These are phyloP conservation scores for Echeneis naucrates DNA, from an alignment of 2,797 vertebrate species.

Conservation along the genomic window DNA sequence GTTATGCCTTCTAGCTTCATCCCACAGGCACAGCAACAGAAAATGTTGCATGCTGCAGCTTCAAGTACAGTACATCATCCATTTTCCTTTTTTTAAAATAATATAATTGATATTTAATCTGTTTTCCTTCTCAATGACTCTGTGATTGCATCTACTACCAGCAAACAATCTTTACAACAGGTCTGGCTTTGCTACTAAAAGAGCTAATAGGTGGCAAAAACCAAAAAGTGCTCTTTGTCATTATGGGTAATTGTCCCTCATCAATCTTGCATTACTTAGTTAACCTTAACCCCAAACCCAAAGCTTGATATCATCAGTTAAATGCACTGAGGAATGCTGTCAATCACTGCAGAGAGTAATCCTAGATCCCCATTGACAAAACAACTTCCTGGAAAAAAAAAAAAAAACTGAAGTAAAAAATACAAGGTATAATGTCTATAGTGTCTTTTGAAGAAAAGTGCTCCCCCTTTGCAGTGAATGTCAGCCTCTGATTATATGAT, in stretches of 20 bases:
- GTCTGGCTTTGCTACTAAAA: conserved; percentile 34
- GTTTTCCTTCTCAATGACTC: not conserved
- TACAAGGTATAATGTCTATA: not conserved
- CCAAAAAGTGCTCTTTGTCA: conserved; percentile 48
- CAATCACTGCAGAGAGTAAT: conserved; percentile 30
- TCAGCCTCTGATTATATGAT: conserved; percentile 18
- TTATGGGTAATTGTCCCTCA: conserved; percentile 68
- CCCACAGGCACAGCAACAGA: not conserved
- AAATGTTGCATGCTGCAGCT: not conserved
- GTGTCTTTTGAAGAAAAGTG: not conserved
- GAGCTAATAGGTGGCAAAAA: conserved; percentile 58
- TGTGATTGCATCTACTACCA: conserved; percentile 3
- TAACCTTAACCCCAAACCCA: too few relatives aligned
- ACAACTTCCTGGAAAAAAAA: not conserved
- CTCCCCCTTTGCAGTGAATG: conserved; percentile 3
- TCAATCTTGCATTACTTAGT: conserved; percentile 68
- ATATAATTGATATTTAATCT: conserved; percentile 15
- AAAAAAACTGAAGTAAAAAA: not conserved
- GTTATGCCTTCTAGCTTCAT: not conserved
- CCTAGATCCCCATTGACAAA: conserved; percentile 12
- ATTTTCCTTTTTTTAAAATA: not conserved
- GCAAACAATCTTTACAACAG: conserved; percentile 13
- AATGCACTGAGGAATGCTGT: conserved; percentile 37
- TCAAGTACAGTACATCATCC: not conserved
- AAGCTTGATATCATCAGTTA: conserved; percentile 64